phyloP scores from a whole-genome alignment of 1,140 invertebrate species.

The Monomorium pharaonis region DNA sequence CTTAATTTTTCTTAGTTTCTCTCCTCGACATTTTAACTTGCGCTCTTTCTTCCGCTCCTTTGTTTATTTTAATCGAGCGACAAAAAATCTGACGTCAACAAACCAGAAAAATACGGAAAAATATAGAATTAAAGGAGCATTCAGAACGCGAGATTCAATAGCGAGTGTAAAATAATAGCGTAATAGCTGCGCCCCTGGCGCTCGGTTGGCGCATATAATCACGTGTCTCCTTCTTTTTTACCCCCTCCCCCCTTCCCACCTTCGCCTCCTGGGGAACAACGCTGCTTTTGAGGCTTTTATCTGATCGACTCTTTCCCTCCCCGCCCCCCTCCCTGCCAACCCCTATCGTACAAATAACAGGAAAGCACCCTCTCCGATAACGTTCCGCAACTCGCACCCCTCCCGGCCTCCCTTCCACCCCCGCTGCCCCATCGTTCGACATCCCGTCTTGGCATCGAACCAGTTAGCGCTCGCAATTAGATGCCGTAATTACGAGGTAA shows the following conservation, averaged over 20 bases:
- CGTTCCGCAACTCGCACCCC: constrained; percentile 47
- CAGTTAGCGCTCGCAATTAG: constrained; percentile 72
- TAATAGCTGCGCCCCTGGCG: constrained; percentile 62
- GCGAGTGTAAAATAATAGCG: constrained; percentile 52
- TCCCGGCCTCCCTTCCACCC: constrained; percentile 8
- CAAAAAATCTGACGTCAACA: constrained; percentile 5
- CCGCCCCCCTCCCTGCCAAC: not conserved
- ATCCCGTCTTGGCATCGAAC: constrained; percentile 70
- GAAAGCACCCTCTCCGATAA: constrained; percentile 71
- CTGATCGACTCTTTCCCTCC: constrained; percentile 61
- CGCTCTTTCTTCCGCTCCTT: not conserved
- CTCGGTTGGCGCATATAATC: constrained; percentile 70
- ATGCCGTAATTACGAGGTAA: constrained; percentile 64
- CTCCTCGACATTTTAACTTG: not conserved
- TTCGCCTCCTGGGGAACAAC: constrained; percentile 54
- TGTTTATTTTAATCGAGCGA: constrained; percentile 21
- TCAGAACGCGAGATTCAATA: constrained; percentile 48
- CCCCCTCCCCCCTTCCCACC: constrained; percentile 21
- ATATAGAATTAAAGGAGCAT: constrained; percentile 24
- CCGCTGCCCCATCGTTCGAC: constrained; percentile 41
- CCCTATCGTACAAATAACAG: constrained; percentile 65
- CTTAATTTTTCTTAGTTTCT: not conserved
- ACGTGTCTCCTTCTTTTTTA: constrained; percentile 63
- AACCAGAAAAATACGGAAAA: not conserved
- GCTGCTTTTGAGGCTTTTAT: constrained; percentile 75